A percentile compares a stretch with the other conserved stretches of the same genome.
phyloP scores from a whole-genome alignment of 2,888 invertebrate species.

The Nomada fabriciana region DNA sequence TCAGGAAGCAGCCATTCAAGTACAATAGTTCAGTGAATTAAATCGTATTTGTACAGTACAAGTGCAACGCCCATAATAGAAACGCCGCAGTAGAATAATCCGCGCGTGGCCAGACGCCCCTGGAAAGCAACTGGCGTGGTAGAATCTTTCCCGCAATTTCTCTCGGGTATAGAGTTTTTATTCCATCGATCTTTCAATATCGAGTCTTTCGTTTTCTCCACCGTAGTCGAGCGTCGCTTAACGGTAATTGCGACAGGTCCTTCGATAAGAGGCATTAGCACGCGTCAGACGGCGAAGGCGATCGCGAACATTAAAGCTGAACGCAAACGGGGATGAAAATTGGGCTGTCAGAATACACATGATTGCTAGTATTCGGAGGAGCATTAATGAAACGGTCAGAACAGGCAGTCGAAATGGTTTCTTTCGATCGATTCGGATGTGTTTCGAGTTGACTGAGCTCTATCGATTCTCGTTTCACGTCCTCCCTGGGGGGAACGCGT shows the following conservation, averaged over 20 bases:
- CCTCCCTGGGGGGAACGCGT: background rate
- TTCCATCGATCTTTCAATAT: background rate
- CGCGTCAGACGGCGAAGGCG: conserved; percentile 14
- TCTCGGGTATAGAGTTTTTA: background rate
- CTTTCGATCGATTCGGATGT: conserved; percentile 9
- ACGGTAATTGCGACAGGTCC: conserved; percentile 39
- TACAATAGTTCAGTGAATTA: no score
- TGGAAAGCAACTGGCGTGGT: no score
- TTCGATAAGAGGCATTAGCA: conserved; percentile 33
- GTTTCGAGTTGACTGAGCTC: background rate
- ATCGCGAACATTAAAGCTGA: conserved; percentile 12
- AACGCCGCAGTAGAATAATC: no score
- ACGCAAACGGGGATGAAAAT: conserved; percentile 25
- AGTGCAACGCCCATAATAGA: no score
- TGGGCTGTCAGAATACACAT: conserved; percentile 2
- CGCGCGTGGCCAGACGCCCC: no score
- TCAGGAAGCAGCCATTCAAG: no score
- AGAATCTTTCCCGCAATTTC: background rate
- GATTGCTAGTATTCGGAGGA: conserved; percentile 7
- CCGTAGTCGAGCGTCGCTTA: conserved; percentile 24
- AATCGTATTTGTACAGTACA: no score
- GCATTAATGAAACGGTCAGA: background rate
- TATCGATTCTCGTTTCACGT: conserved; percentile 1
- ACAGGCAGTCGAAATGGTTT: background rate
- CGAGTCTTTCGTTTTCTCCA: background rate